Evolutionary conservation across 1,140 invertebrate species (phyloP).

Genomic region (Cotesia vestalis): DNA sequence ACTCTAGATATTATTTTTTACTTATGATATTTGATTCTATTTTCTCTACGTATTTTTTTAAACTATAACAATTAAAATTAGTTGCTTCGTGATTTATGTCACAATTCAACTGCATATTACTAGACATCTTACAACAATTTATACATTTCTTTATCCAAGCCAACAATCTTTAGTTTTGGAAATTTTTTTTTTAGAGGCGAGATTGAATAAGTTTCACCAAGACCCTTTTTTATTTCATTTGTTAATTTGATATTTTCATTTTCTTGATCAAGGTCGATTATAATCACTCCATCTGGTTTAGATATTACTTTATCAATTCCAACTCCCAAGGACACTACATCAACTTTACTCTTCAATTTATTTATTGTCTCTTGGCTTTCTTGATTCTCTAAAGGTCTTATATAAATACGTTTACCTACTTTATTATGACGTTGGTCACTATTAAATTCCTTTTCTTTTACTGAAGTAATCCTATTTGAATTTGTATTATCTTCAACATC

Average conservation of each 20-base stretch:
- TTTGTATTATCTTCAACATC: no score
- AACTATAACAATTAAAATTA: slow-evolving; percentile 19
- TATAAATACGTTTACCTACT: no score
- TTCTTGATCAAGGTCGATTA: slow-evolving; percentile 18
- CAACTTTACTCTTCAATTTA: slow-evolving; percentile 16
- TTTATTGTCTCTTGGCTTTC: no score
- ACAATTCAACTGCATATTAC: not conserved
- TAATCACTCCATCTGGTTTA: slow-evolving; percentile 18
- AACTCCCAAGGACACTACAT: slow-evolving; percentile 11
- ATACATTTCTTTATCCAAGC: slow-evolving; percentile 28
- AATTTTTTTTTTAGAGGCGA: not conserved
- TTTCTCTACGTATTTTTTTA: slow-evolving; percentile 1
- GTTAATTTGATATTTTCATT: slow-evolving; percentile 1
- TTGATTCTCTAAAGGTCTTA: no score
- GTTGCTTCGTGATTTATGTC: slow-evolving; percentile 24
- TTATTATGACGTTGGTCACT: no score
- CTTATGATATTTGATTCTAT: not conserved
- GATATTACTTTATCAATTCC: slow-evolving; percentile 16
- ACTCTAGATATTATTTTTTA: not conserved
- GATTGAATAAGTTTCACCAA: slow-evolving; percentile 16
- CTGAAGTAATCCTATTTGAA: no score
- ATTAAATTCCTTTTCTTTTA: no score
- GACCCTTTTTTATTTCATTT: slow-evolving; percentile 14
- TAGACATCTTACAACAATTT: slow-evolving; percentile 23
- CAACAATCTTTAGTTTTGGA: slow-evolving; percentile 26